Percentiles rank a stretch among this genome's conserved stretches.
These are phyloP conservation scores for Dendrocopos noguchii DNA, from an alignment of 2,113 vertebrate genomes.

Conservation along the genomic window DNA sequence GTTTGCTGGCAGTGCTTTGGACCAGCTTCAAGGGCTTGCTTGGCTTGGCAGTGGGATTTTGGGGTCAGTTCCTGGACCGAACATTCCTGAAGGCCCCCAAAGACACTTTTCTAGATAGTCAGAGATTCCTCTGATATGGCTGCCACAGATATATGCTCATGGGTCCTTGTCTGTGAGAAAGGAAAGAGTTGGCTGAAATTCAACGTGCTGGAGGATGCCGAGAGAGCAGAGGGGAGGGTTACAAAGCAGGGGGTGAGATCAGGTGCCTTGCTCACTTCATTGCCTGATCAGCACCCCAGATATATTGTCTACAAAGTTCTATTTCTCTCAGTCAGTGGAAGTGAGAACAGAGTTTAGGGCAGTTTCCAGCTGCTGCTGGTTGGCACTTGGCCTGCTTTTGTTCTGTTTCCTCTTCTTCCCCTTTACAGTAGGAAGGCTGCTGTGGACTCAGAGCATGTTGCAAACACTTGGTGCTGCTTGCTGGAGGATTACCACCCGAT, in stretches of 20 bases:
- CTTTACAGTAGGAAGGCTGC: not conserved
- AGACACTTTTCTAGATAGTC: not conserved
- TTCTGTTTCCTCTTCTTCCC: not conserved
- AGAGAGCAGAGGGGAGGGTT: not conserved
- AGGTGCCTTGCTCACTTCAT: not conserved
- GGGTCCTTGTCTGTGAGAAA: not conserved
- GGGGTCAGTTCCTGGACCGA: not conserved
- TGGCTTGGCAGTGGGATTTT: not conserved
- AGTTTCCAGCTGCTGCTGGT: not conserved
- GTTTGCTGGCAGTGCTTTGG: not conserved
- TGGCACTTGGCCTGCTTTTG: not conserved
- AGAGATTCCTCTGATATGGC: not conserved
- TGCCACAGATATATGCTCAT: not conserved
- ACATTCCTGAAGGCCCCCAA: not conserved
- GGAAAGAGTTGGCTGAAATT: not conserved
- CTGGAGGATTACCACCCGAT: slow-evolving; percentile 24
- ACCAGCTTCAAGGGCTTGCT: not conserved
- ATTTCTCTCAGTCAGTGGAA: not conserved
- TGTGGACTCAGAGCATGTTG: not conserved
- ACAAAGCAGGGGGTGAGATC: not conserved
- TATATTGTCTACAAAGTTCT: not conserved
- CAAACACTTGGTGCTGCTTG: slow-evolving; percentile 1
- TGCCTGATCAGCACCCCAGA: not conserved
- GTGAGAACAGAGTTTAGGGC: not conserved
- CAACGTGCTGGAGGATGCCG: not conserved